Evolutionary conservation across 2,113 vertebrate genomes (phyloP).

Genomic region (Neolamprologus fasciatus): DNA sequence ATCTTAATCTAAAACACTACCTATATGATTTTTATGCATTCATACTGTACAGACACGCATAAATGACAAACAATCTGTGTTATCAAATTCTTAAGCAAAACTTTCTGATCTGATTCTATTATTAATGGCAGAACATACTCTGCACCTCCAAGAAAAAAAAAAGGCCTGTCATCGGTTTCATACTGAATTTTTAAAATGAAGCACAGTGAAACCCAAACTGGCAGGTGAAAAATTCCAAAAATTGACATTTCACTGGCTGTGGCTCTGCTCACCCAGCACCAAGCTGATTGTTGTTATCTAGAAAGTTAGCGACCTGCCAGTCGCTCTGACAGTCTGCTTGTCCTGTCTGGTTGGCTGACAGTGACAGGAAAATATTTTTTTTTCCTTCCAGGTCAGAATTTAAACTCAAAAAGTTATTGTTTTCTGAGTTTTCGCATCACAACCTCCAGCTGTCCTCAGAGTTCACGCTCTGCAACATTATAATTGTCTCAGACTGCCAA

Average conservation of each 20-base stretch:
- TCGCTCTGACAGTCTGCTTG: not conserved
- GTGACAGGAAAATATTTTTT: not conserved
- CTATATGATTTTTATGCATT: not conserved
- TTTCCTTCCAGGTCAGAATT: not conserved
- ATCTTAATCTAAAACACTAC: not conserved
- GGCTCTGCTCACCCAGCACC: not conserved
- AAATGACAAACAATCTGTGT: not conserved
- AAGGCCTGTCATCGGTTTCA: not conserved
- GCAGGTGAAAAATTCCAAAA: conserved; percentile 4
- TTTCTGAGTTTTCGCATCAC: not conserved
- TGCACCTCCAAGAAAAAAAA: not conserved
- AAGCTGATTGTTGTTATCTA: not conserved
- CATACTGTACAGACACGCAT: not conserved
- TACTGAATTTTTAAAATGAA: not conserved
- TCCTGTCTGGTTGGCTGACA: not conserved
- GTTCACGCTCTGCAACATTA: not conserved
- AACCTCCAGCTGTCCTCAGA: conserved; percentile 3
- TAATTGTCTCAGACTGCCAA: conserved; percentile 19
- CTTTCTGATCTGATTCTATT: not conserved
- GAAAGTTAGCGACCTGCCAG: conserved; percentile 5
- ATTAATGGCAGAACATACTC: not conserved
- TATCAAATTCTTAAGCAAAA: not conserved
- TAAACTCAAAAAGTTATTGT: conserved; percentile 5
- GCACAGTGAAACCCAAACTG: not conserved
- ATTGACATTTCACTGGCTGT: not conserved